Evolutionary conservation across 2,113 vertebrate species (phyloP).

Genomic region (Theropithecus gelada): DNA sequence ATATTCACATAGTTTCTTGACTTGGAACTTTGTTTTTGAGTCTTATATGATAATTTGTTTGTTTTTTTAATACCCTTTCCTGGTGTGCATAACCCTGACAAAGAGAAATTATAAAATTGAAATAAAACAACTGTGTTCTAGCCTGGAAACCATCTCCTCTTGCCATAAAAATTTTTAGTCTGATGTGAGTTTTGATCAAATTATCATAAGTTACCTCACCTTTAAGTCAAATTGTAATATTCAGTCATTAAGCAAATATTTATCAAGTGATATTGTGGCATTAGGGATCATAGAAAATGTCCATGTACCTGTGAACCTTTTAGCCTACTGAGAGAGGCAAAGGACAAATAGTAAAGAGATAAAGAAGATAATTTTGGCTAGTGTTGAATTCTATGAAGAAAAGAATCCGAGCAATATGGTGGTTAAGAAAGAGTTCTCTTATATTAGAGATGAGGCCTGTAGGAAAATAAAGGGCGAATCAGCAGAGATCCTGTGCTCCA

Average conservation of each 20-base stretch:
- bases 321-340: background rate
- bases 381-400: background rate
- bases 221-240: background rate
- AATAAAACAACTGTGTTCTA: background rate
- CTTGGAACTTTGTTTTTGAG: background rate
- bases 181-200: background rate
- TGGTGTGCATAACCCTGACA: background rate
- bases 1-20: background rate
- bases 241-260: background rate
- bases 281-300: background rate
- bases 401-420: background rate
- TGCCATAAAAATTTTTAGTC: background rate
- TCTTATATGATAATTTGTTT: background rate
- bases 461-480: background rate
- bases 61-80: background rate
- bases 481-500: background rate
- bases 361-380: background rate
- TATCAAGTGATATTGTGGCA: background rate
- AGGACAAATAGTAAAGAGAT: background rate
- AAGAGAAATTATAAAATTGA: background rate
- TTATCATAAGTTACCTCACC: background rate
- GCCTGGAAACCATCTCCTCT: background rate
- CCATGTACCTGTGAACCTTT: background rate
- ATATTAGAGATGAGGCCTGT: background rate
- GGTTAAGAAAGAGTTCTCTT: background rate